Evolutionary conservation across 2,888 invertebrate species (phyloP).

Genomic region (Torymus aiolomorphi): DNA sequence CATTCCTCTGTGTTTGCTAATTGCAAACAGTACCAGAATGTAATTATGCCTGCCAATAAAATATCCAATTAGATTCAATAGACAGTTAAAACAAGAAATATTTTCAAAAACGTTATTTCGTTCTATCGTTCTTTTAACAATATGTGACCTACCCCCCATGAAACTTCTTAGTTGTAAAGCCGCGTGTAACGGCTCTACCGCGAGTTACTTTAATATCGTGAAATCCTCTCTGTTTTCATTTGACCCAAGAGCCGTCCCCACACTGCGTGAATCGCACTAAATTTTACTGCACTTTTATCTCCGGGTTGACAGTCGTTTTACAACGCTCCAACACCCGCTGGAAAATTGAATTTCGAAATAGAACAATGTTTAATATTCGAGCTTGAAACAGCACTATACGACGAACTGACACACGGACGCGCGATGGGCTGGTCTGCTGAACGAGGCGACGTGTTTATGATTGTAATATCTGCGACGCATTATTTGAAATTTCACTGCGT

Average conservation of each 20-base stretch:
- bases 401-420: too few relatives aligned
- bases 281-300: slow-evolving; percentile 1
- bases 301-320: background rate
- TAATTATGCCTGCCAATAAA: too few relatives aligned
- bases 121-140: too few relatives aligned
- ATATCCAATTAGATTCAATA: too few relatives aligned
- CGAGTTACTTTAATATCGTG: background rate
- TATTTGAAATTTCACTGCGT: slow-evolving; percentile 8
- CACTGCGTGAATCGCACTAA: background rate
- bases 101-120: too few relatives aligned
- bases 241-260: background rate
- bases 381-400: background rate
- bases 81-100: too few relatives aligned
- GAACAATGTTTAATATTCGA: slow-evolving; percentile 5
- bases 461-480: background rate
- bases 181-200: background rate
- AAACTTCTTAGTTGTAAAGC: background rate
- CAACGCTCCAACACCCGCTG: background rate
- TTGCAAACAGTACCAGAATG: too few relatives aligned
- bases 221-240: slow-evolving; percentile 6
- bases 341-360: slow-evolving; percentile 7
- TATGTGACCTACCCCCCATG: too few relatives aligned
- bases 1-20: too few relatives aligned
- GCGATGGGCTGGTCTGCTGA: background rate
- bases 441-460: slow-evolving; percentile 4